Base-by-base conservation (phyloP, 2,113 vertebrate species). In the Corythoichthys intestinalis region DNA sequence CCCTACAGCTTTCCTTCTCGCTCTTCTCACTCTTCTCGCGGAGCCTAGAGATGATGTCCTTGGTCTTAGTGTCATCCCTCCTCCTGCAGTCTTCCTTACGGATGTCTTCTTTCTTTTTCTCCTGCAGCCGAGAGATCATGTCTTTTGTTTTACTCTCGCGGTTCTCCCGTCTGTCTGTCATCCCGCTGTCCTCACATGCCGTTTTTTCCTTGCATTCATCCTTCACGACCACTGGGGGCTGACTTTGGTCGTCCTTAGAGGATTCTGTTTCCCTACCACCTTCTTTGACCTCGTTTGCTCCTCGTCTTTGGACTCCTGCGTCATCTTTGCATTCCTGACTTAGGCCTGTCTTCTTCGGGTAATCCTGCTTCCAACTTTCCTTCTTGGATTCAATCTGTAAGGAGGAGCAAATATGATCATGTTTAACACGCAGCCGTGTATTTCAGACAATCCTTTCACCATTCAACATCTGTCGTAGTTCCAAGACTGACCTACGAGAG, bases 291-390 rank as follows among this genome's bases (percentile, higher is more conserved):
- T 69, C 84, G 2, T 28, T 41, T 11, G 80, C 90, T 34, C 4
- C 73, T 64, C 86, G 86, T n/a, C 12, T 47, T 12, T 82, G 71
- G 63, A 77, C n/a, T 50, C 74, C 87, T 38, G 3, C 58, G 59
- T 87, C 79, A 0, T 89, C 83, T 3, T 83, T 87, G 17, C 75
- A 85, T 66, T 93, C 92, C 64, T 93, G 92, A 77, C 91, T 92
- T 60, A 88, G 79, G 60, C 89, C 90, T 88, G 83, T 92, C 78
- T 90, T 92, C 72, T 90, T 87, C 79, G 91, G 79, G 71, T 91
- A 90, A 70, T 92, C 90, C 69, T 92, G 89, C 71, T 91, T 93
- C 59, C 90, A 83, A 73, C 88, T 92, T 79, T 92, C 91, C 73
- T 88, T 92, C 79, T 85, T 93, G 0, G 65, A 44, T 8, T 92